Evolutionary conservation across 2,888 invertebrate genomes (phyloP), one percentile per base, ranked within the genome.

Genomic region (Macrosiphum euphorbiae): DNA sequence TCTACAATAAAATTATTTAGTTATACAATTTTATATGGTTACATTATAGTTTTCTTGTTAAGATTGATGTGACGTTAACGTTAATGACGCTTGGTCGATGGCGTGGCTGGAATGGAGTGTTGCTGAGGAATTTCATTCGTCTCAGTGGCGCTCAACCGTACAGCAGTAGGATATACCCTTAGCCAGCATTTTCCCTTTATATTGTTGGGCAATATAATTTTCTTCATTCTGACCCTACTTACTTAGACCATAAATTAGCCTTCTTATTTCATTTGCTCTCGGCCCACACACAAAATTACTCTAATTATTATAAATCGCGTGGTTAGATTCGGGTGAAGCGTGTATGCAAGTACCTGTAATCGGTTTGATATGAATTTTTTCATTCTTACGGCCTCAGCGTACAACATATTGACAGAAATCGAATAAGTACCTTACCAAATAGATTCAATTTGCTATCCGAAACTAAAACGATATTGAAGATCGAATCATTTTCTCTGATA

Each of bases 61-160:
- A 85, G 90, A 93, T 85, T 90, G 89, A 90, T 90, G 90, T 28
- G 93, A 89, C 84, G 92, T 92, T 58, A 92, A 92, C 92, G 85
- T 85, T 92, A 93, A 93, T 61, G 93, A 85, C 41, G 92, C 89
- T 85, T n/a, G 58, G 88, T 84, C 35, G 84, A 89, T 84, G 41
- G 92, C 52, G 88, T 78, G 58, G 26, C 26, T 58, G 84, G 26
- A 58, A 61, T 28, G 58, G 89, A 90, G 55, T 94, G 93, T 67
- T 90, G 86, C 52, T 24, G 85, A 90, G 61, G 90, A 90, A 86
- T 90, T 85, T 86, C 86, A 87, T 94, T 86, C 90, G 90, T 94
- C 90, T 90, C 61, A 13, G 85, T 47, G 52, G 92, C 88, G n/a
- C 92, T 92, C 92, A 26, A 88, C 92, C 92, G 55, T 92, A n/a